Evolutionary conservation across 2,797 vertebrate genomes (phyloP).

Genomic region (Scleropages formosus): DNA sequence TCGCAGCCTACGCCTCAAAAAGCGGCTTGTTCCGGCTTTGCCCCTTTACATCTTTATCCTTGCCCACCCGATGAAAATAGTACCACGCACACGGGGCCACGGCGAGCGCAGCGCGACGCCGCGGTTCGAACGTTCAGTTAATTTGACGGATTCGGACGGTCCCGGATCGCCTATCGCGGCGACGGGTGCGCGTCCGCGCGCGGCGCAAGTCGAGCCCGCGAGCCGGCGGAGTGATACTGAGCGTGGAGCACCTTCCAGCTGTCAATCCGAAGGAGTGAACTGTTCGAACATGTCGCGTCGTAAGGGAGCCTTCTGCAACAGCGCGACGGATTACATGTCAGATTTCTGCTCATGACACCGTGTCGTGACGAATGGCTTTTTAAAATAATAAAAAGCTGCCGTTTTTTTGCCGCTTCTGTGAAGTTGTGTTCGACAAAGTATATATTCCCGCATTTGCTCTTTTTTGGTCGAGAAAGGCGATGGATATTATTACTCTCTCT

Average conservation of each 20-base stretch:
- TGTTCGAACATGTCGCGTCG: conserved; percentile 47
- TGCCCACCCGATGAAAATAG: conserved; percentile 68
- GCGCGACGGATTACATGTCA: conserved; percentile 39
- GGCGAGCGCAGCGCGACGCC: not conserved
- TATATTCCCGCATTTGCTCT: conserved; percentile 29
- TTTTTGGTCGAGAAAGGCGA: conserved; percentile 49
- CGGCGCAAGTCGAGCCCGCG: conserved; percentile 48
- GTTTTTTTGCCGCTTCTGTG: conserved; percentile 43
- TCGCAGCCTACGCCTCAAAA: conserved; percentile 77
- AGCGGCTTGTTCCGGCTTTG: conserved; percentile 81
- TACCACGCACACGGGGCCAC: conserved; percentile 42
- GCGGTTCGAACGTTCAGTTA: conserved; percentile 8
- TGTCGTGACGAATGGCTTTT: conserved; percentile 20
- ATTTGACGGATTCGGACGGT: conserved; percentile 15
- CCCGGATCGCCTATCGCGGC: conserved; percentile 1
- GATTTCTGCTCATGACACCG: conserved; percentile 43
- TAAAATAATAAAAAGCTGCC: conserved; percentile 19
- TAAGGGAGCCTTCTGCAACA: conserved; percentile 45
- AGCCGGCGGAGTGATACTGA: conserved; percentile 67
- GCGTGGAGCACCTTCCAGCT: conserved; percentile 30
- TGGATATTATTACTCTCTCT: conserved; percentile 48
- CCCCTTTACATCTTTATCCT: conserved; percentile 72
- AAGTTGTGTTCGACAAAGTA: conserved; percentile 50
- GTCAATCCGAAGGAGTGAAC: conserved; percentile 54
- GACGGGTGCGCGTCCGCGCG: conserved; percentile 30